Percentiles rank a stretch among this genome's conserved stretches.
These are phyloP conservation scores for Venustaconcha ellipsiformis DNA, from an alignment of 1,140 invertebrate genomes.

Conservation along the genomic window DNA sequence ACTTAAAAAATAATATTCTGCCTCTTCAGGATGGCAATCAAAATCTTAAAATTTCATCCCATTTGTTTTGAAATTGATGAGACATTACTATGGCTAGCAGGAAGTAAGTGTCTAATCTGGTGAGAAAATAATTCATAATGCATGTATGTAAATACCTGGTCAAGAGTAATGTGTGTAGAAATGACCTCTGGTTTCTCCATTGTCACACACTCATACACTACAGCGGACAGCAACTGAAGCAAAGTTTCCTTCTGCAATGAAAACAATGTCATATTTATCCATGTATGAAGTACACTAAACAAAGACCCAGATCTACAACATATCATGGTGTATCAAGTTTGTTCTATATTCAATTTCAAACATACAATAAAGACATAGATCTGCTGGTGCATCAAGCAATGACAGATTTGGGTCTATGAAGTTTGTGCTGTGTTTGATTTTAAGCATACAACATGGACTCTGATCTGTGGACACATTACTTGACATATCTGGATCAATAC, in stretches of 20 bases:
- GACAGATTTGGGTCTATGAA: no score
- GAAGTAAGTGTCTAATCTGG: background rate
- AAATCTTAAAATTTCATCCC: background rate
- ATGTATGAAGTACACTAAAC: background rate
- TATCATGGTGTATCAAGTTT: no score
- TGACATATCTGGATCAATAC: no score
- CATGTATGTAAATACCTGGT: slow-evolving; percentile 51
- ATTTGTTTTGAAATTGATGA: background rate
- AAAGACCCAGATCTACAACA: background rate
- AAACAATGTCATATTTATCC: slow-evolving; percentile 4
- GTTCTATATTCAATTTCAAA: background rate
- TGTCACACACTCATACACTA: slow-evolving; percentile 88
- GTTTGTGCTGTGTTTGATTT: no score
- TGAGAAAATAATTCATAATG: background rate
- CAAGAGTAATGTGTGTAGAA: slow-evolving; percentile 71
- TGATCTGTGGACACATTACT: no score
- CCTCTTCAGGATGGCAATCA: background rate
- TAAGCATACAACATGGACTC: no score
- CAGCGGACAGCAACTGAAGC: slow-evolving; percentile 78
- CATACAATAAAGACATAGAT: no score
- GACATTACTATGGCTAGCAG: no score
- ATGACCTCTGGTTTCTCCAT: slow-evolving; percentile 86
- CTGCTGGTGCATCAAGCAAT: no score
- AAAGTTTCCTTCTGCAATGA: slow-evolving; percentile 50
- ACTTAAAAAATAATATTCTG: background rate